These are phyloP conservation scores for Morone chrysops DNA, from an alignment of 2,113 vertebrate genomes.

Conservation along the genomic window DNA sequence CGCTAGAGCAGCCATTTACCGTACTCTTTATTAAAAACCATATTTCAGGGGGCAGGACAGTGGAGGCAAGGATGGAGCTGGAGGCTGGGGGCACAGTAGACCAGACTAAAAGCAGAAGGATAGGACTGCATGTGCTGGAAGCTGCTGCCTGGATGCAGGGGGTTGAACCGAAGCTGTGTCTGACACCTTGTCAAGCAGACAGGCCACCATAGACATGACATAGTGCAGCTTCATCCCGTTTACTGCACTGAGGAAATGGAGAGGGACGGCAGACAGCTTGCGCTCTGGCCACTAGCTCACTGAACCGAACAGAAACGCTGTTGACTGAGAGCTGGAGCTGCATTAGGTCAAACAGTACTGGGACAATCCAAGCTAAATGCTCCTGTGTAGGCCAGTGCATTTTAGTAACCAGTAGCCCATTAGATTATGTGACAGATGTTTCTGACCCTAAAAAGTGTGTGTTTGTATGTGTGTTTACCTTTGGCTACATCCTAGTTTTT, in stretches of 20 bases:
- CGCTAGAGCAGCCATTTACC: constrained; percentile 78
- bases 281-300: constrained; percentile 72
- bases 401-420: constrained; percentile 72
- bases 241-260: constrained; percentile 77
- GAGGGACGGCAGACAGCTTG: constrained; percentile 81
- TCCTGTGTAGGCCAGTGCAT: constrained; percentile 53
- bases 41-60: constrained; percentile 79
- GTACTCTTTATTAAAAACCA: constrained; percentile 86
- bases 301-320: constrained; percentile 70
- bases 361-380: constrained; percentile 63
- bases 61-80: constrained; percentile 55
- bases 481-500: constrained; percentile 30
- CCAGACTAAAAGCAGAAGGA: constrained; percentile 56
- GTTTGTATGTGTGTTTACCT: constrained; percentile 19
- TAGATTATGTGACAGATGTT: constrained; percentile 66
- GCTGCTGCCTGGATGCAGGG: constrained; percentile 51
- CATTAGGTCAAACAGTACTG: constrained; percentile 70
- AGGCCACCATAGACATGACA: constrained; percentile 78
- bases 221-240: constrained; percentile 80
- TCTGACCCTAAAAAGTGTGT: constrained; percentile 31
- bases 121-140: constrained; percentile 58
- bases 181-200: constrained; percentile 81
- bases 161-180: constrained; percentile 66
- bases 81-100: constrained; percentile 49
- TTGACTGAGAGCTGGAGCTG: constrained; percentile 72